Percentiles rank a stretch among this genome's conserved stretches.
phyloP scores from a whole-genome alignment of 2,888 invertebrate species.

The Hydraecia micacea region DNA sequence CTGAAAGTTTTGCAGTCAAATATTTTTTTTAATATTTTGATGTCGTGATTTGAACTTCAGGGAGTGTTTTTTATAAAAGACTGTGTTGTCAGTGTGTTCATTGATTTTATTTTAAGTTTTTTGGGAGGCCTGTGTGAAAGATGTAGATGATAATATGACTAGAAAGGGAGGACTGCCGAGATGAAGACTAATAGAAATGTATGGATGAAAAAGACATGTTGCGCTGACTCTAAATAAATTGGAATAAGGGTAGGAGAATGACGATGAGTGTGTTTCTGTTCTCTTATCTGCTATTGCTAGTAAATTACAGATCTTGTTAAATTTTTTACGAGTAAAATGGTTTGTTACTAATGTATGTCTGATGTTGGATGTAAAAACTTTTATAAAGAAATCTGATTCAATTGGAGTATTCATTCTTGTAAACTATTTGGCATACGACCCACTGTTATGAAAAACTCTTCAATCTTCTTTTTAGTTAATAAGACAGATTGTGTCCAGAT shows the following conservation, averaged over 20 bases:
- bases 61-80: slow-evolving; percentile 6
- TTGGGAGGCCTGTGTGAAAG: too few species aligned
- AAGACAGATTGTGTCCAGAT: slow-evolving; percentile 40
- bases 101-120: not conserved
- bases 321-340: not conserved
- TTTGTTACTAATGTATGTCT: too few species aligned
- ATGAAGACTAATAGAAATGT: not conserved
- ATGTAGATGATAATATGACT: too few species aligned
- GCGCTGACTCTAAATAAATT: too few species aligned
- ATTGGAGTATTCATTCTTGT: slow-evolving; percentile 7
- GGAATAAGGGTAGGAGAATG: too few species aligned
- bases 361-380: not conserved
- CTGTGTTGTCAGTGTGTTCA: not conserved
- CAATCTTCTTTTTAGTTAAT: not conserved
- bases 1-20: not conserved
- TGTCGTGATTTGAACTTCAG: not conserved
- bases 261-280: too few species aligned
- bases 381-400: not conserved
- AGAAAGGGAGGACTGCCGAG: not conserved
- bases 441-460: slow-evolving; percentile 8
- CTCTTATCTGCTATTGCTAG: not conserved
- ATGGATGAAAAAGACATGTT: not conserved
- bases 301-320: slow-evolving; percentile 6
- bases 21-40: not conserved
- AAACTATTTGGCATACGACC: slow-evolving; percentile 31